Evolutionary conservation across 1,140 invertebrate species (phyloP), one percentile per base, ranked within the genome.

Genomic region (Ips typographus): DNA sequence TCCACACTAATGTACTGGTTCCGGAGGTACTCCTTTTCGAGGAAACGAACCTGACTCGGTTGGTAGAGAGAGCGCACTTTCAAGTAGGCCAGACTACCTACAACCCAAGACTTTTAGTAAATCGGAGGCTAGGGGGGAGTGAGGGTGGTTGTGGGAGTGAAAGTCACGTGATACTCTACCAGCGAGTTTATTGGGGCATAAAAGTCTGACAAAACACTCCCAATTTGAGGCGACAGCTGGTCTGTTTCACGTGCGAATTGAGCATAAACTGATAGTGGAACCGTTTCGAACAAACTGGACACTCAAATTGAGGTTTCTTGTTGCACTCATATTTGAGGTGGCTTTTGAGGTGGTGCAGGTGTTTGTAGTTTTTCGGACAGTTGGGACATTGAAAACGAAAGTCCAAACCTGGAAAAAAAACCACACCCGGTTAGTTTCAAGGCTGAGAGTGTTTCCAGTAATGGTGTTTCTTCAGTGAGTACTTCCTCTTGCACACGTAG

Each of bases 291-390:
- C 83, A 85, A 0, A 78, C 66, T 0, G 71, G 65, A 68, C 84
- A 85, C 57, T 79, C 79, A 75, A 85, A 85, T 62, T 81, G 77
- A 1, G 82, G 83, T 43, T 83, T 79, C 41, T 83, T 82, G 38
- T 82, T 78, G 65, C 81, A 82, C 79, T 93, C 91, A 72, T 92
- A 90, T 78, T 87, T 90, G 77, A 91, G 88, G 80, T 94, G 91
- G 5, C 89, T 85, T 0, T 51, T 59, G 43, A 77, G 40, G 39
- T 82, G 84, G 39, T 47, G 42, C 56, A 65, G 71, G 51, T 73
- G 70, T 60, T 74, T 75, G 61, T 76, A 77, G 40, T 42, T 70
- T 68, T 68, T 70, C 47, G 40, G 40, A 66, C 74, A 73, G 7
- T 65, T 39, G n/a, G 67, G 64, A 73, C 91, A 93, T 52, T 72